A percentile compares a stretch with the other conserved stretches of the same genome.
Conservation (phyloP, 2,113 vertebrate genomes). For the Procapra przewalskii region DNA sequence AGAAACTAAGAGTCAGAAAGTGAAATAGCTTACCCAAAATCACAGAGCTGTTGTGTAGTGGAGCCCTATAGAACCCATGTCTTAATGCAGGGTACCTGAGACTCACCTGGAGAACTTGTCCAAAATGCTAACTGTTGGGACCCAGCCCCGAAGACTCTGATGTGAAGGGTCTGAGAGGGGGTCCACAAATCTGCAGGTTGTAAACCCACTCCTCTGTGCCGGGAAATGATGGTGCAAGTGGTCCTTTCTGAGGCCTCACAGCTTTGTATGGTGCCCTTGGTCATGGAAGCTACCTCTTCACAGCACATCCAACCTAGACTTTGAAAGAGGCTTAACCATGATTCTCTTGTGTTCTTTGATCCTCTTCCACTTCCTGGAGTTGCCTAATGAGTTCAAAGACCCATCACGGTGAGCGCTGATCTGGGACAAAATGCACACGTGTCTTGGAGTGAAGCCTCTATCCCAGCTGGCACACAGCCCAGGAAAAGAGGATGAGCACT, state of each 20-base stretch:
- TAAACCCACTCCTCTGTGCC: background rate
- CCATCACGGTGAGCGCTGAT: background rate
- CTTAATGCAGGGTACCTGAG: background rate
- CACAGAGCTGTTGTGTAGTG: background rate
- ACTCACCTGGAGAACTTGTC: background rate
- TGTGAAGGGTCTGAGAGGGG: background rate
- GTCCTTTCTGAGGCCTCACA: background rate
- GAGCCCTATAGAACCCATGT: background rate
- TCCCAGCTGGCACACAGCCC: conserved; percentile 11
- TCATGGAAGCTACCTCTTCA: conserved; percentile 9
- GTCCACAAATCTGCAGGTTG: background rate
- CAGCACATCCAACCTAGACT: background rate
- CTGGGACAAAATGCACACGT: conserved; percentile 14
- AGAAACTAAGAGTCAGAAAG: background rate
- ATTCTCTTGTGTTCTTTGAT: conserved; percentile 49
- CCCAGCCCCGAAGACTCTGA: background rate
- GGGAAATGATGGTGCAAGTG: background rate
- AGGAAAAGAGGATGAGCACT: background rate
- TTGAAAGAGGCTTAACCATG: background rate
- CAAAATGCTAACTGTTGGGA: background rate
- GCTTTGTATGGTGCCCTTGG: background rate
- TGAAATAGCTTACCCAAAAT: background rate
- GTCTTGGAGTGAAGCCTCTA: background rate
- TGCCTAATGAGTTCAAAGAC: conserved; percentile 44
- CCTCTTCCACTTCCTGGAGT: conserved; percentile 43